Percentiles rank a stretch among this genome's conserved stretches.
Conservation (phyloP, 2,797 vertebrate species). For the Emys orbicularis region DNA sequence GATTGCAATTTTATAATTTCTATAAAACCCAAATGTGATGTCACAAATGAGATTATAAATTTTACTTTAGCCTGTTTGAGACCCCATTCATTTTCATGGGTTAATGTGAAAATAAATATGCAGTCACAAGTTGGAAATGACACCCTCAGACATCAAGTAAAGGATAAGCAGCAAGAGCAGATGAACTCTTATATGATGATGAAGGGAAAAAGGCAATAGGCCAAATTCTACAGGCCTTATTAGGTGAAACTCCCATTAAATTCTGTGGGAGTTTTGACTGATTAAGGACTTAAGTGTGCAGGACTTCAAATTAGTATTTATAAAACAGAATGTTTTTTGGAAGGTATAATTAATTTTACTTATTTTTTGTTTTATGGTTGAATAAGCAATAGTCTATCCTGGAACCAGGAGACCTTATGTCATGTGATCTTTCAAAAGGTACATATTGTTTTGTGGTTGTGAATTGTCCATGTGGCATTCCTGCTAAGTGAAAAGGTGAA, state of each 20-base stretch:
- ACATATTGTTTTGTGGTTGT: background rate
- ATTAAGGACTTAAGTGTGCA: background rate
- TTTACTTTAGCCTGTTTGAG: background rate
- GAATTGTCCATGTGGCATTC: conserved; percentile 16
- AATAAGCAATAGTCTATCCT: background rate
- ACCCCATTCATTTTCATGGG: background rate
- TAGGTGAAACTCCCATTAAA: background rate
- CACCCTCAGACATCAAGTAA: background rate
- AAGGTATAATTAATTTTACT: background rate
- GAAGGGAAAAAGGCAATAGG: background rate
- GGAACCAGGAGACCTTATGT: background rate
- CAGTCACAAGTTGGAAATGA: background rate
- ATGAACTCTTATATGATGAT: fast-evolving
- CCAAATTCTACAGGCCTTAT: background rate
- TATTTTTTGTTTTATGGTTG: background rate
- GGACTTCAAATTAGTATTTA: background rate
- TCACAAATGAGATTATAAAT: background rate
- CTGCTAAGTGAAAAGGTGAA: conserved; percentile 50
- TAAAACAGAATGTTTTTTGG: background rate
- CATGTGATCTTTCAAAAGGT: conserved; percentile 16
- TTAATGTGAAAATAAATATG: background rate
- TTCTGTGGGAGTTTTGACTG: background rate
- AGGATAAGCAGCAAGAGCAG: background rate
- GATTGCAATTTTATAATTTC: background rate
- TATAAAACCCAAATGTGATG: background rate